These are phyloP conservation scores for Parotocinclus haroldoi DNA, from an alignment of 2,797 vertebrate genomes.

Conservation along the genomic window DNA sequence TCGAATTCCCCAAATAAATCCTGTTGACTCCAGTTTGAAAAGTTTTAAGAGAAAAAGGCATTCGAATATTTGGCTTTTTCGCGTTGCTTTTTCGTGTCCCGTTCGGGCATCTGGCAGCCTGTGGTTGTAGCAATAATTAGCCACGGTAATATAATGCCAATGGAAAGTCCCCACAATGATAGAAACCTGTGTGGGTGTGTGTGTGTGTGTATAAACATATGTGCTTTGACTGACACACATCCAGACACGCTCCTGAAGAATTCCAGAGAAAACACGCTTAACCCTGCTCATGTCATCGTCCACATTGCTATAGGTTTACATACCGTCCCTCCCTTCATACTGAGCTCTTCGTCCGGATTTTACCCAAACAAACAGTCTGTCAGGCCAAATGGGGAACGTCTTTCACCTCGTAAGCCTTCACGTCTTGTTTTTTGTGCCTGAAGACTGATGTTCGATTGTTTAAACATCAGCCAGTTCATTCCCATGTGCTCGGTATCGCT, in stretches of 20 bases:
- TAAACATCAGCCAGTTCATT: conserved; percentile 6
- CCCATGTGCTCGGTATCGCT: conserved; percentile 12
- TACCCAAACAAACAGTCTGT: conserved; percentile 40
- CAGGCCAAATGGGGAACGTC: conserved; percentile 35
- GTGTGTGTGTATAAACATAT: background rate
- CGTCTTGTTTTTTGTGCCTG: conserved; percentile 30
- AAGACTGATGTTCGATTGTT: conserved; percentile 17
- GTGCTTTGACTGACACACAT: background rate
- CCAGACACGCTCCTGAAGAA: background rate
- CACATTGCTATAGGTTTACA: conserved; percentile 33
- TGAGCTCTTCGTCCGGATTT: conserved; percentile 19
- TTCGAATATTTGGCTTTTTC: too few species aligned
- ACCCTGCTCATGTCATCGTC: conserved; percentile 27
- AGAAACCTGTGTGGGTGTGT: background rate
- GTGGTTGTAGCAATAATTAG: too few species aligned
- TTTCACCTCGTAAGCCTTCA: conserved; percentile 32
- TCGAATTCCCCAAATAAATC: too few species aligned
- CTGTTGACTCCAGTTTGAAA: too few species aligned
- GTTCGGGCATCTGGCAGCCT: too few species aligned
- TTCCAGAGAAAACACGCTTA: conserved; percentile 22
- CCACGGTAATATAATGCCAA: too few species aligned
- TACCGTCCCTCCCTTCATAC: conserved; percentile 3
- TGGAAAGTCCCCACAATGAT: too few species aligned
- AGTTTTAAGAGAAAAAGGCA: too few species aligned
- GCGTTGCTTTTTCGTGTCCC: too few species aligned